Evolutionary conservation across 2,797 vertebrate species (phyloP).

Genomic region (Schizothorax lantsangensis): DNA sequence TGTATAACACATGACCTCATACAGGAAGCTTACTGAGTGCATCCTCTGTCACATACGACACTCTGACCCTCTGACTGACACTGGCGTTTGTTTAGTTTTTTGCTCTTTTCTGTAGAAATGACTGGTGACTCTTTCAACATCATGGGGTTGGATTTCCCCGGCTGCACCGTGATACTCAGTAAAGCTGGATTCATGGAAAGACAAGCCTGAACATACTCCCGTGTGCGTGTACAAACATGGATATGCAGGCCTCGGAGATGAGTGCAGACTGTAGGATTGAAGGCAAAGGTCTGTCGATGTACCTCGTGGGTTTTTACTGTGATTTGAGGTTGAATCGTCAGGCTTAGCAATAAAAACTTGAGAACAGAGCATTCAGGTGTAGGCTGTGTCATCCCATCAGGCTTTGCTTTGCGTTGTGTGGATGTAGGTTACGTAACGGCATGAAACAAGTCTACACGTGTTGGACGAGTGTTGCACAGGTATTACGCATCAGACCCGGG

Average conservation of each 20-base stretch:
- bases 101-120: slow-evolving; percentile 16
- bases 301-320: not conserved
- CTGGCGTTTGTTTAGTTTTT: not conserved
- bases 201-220: not conserved
- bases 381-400: slow-evolving; percentile 18
- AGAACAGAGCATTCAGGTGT: not conserved
- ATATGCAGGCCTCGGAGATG: not conserved
- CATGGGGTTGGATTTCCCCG: not conserved
- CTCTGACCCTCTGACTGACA: not conserved
- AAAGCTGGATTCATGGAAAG: not conserved
- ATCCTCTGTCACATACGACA: not conserved
- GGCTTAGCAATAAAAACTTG: slow-evolving; percentile 11
- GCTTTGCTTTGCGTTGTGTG: not conserved
- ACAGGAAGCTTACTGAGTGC: not conserved
- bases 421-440: slow-evolving; percentile 16
- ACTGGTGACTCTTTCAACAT: slow-evolving; percentile 4
- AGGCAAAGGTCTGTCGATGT: not conserved
- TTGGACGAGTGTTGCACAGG: not conserved
- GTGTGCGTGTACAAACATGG: slow-evolving; percentile 28
- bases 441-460: slow-evolving; percentile 18
- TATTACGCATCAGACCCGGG: not conserved
- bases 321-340: not conserved
- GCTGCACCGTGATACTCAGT: not conserved
- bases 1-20: not conserved
- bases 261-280: not conserved